Conservation (phyloP, 2,113 vertebrate genomes). For the Paralichthys olivaceus region DNA sequence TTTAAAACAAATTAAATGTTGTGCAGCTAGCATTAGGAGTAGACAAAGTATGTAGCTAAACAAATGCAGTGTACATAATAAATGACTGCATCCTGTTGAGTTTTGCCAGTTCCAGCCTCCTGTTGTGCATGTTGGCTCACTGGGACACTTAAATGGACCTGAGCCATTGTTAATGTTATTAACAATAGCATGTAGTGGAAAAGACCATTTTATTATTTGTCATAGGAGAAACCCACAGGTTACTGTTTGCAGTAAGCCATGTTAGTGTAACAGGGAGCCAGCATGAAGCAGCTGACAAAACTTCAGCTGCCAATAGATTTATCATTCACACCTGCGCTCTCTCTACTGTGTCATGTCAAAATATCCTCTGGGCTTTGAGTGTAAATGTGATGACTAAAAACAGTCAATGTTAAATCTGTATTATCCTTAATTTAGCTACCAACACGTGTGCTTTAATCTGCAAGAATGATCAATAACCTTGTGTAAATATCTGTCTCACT, state of each 20-base stretch:
- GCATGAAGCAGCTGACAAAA: neutral
- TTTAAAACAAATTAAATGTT: neutral
- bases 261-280: neutral
- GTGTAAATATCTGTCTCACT: constrained; percentile 22
- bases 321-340: neutral
- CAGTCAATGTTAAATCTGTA: neutral
- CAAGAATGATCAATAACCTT: constrained; percentile 14
- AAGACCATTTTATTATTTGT: neutral
- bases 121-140: neutral
- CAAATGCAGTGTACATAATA: neutral
- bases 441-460: neutral
- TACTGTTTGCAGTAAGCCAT: neutral
- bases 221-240: neutral
- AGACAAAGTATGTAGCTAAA: constrained; percentile 8
- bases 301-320: neutral
- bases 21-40: neutral
- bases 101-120: neutral
- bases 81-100: neutral
- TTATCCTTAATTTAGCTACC: neutral
- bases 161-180: neutral
- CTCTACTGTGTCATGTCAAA: neutral
- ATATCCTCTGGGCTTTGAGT: neutral
- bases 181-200: neutral
- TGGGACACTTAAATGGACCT: neutral
- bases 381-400: neutral